Evolutionary conservation across 2,888 invertebrate species (phyloP).

Genomic region (Acrobasis suavella): DNA sequence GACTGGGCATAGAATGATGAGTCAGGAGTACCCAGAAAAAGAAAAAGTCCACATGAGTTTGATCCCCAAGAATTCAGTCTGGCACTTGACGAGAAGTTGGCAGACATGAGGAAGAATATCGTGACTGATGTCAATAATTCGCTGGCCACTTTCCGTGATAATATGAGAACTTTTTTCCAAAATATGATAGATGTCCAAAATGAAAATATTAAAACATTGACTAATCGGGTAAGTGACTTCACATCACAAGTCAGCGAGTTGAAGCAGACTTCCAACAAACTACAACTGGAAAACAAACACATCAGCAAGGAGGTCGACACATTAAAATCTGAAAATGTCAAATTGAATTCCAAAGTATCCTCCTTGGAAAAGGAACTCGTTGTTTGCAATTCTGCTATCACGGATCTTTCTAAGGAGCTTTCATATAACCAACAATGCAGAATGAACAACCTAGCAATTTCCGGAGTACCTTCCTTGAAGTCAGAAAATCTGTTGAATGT

Average conservation of each 20-base stretch:
- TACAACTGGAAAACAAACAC: neutral
- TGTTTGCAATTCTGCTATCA: neutral
- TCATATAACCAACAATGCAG: neutral
- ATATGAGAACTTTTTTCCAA: neutral
- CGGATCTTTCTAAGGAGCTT: neutral
- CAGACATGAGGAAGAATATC: neutral
- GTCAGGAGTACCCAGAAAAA: neutral
- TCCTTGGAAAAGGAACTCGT: neutral
- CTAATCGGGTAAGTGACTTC: neutral
- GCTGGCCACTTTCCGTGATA: neutral
- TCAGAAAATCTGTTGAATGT: neutral
- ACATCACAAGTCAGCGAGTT: neutral
- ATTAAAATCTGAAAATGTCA: neutral
- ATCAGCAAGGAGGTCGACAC: neutral
- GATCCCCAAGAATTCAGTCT: neutral
- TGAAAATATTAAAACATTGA: conserved; percentile 1
- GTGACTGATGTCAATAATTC: conserved; percentile 3
- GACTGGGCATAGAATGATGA: neutral
- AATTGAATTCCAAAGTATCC: neutral
- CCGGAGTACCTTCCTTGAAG: neutral
- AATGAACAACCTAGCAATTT: conserved; percentile 3
- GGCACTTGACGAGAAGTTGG: neutral
- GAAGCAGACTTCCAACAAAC: neutral
- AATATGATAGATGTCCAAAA: neutral
- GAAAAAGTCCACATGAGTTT: conserved; percentile 1